Percentiles rank a stretch among this genome's conserved stretches.
Conservation (phyloP, 2,888 invertebrate species). For the Myathropa florea region DNA sequence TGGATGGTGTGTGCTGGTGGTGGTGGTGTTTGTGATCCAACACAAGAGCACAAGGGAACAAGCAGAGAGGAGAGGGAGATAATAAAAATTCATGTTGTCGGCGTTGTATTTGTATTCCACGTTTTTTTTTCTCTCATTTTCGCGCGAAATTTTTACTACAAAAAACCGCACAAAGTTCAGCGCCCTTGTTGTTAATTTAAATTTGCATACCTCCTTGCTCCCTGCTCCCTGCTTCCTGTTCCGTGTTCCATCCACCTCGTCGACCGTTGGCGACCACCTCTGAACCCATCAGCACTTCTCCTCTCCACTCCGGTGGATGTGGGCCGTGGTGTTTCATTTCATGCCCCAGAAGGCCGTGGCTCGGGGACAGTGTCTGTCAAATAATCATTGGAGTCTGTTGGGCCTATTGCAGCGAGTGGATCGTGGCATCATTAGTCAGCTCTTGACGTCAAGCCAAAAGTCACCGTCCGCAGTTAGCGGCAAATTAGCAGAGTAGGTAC, state of each 20-base stretch:
- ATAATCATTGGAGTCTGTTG: not conserved
- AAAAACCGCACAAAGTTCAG: constrained; percentile 47
- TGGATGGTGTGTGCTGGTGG: not conserved
- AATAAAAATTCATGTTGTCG: constrained; percentile 19
- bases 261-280: not conserved
- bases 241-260: not conserved
- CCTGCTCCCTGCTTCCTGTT: not conserved
- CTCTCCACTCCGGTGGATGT: not conserved
- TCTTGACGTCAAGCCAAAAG: constrained; percentile 19
- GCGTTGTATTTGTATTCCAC: not conserved
- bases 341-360: not conserved
- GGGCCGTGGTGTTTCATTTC: not conserved
- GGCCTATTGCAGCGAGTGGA: not conserved
- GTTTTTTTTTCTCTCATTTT: not conserved
- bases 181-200: constrained; percentile 53
- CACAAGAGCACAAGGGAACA: not conserved
- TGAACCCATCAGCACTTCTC: not conserved
- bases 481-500: constrained; percentile 23
- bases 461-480: constrained; percentile 15
- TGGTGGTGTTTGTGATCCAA: not conserved
- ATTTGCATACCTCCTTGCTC: constrained; percentile 49
- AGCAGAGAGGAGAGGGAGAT: not conserved
- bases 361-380: not conserved
- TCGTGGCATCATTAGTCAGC: constrained; percentile 13
- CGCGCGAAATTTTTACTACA: not conserved